Evolutionary conservation across 2,113 vertebrate species (phyloP), one percentile per base, ranked within the genome.

Genomic region (Tiliqua scincoides): DNA sequence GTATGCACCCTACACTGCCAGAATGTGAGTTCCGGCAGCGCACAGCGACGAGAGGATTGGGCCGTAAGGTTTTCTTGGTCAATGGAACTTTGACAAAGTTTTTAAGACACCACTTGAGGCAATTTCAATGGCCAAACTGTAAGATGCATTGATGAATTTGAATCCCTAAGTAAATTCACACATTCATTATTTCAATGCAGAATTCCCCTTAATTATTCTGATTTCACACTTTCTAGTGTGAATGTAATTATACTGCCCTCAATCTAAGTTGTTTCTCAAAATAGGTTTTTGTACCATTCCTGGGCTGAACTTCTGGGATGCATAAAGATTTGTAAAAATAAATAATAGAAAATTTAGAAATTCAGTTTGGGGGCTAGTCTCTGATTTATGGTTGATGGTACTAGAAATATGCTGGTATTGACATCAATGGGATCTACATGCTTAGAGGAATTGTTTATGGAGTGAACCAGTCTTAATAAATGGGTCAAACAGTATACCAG

Each of bases 391-490:
- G 35, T 27, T 61, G 15, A 67, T 57, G 48, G 59, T 62, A 72
- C 30, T 52, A 80, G 54, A 79, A 79, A 79, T 52, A 63, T 71
- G 20, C 61, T 54, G 48, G 73, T 21, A 48, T 54, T 67, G 61
- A 67, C 71, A 76, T 67, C 84, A 85, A n/a, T 85, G 59, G 71
- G 8, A 84, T 20, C 20, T n/a, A 63, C 25, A 63, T 40, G 32
- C 48, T 75, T 15, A 37, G 27, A 62, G n/a, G 70, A 86, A 79
- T 35, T 61, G 30, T 6, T 14, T 48, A 37, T 17, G 14, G 76
- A 35, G 9, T 73, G 30, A 80, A 48, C 57, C 6, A 32, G 37
- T 18, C 57, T 63, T 57, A 74, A 37, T 20, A 67, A 30, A 10
- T 83, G 54, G 30, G 78, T 80, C 61, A 76, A 82, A 57, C 62